phyloP scores from a whole-genome alignment of 2,113 vertebrate species.

The Channa maculata region DNA sequence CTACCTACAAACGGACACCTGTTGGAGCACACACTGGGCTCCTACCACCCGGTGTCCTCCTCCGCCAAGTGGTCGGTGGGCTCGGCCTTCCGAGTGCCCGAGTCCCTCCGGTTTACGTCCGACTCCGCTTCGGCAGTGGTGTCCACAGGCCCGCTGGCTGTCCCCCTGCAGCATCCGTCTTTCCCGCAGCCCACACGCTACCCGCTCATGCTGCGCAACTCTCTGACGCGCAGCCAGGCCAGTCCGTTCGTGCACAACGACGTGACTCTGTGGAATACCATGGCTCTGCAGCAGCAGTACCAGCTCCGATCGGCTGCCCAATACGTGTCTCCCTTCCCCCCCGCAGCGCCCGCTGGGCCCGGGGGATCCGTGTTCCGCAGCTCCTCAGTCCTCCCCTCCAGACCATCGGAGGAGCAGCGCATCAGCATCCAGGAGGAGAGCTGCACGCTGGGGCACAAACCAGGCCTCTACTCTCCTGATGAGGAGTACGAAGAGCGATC shows the following conservation, averaged over 20 bases:
- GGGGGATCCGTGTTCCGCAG: conserved; percentile 85
- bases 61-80: conserved; percentile 98
- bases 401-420: conserved; percentile 88
- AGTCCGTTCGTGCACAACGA: conserved; percentile 93
- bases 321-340: conserved; percentile 93
- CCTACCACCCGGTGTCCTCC: conserved; percentile 92
- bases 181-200: conserved; percentile 95
- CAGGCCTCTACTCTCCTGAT: conserved; percentile 90
- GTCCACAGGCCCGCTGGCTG: conserved; percentile 86
- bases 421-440: conserved; percentile 89
- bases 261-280: conserved; percentile 96
- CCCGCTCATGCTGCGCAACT: conserved; percentile 94
- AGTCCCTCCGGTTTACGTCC: conserved; percentile 90
- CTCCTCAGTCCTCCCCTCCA: conserved; percentile 86
- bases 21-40: conserved; percentile 91
- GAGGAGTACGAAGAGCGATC: conserved; percentile 96
- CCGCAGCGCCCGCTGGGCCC: conserved; percentile 71
- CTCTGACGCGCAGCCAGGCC: conserved; percentile 89
- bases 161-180: conserved; percentile 92
- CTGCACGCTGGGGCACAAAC: conserved; percentile 89
- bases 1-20: conserved; percentile 90
- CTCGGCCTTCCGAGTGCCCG: conserved; percentile 95
- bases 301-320: conserved; percentile 91
- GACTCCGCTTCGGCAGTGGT: conserved; percentile 86
- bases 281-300: conserved; percentile 98